Conservation (phyloP, 2,888 invertebrate species). For the Melieria omissa region DNA sequence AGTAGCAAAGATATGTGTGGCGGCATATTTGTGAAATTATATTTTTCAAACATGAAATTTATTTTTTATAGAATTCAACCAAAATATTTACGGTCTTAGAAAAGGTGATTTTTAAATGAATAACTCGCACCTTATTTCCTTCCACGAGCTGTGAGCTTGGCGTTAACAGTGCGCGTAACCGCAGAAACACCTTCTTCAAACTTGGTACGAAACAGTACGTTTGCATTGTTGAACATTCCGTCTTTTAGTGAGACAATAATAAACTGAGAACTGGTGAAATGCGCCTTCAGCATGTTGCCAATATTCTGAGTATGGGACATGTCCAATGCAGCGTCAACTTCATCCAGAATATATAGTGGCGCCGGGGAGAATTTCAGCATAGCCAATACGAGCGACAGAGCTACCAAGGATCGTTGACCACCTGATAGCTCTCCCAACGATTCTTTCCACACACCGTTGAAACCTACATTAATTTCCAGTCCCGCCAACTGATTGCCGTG, state of each 20-base stretch:
- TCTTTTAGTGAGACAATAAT: conserved; percentile 98
- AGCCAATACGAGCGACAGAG: conserved; percentile 93
- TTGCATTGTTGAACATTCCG: conserved; percentile 99
- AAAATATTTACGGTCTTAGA: no score
- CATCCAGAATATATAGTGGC: conserved; percentile 97
- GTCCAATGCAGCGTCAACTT: conserved; percentile 98
- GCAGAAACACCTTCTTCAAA: conserved; percentile 96
- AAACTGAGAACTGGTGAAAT: conserved; percentile 94
- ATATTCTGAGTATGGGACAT: conserved; percentile 99
- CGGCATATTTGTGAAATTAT: no score
- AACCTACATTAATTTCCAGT: conserved; percentile 90
- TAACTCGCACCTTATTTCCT: background rate
- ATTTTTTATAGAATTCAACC: no score
- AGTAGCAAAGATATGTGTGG: no score
- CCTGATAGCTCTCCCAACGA: conserved; percentile 95
- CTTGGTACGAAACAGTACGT: conserved; percentile 93
- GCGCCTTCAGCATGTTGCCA: conserved; percentile 90
- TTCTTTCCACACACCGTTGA: conserved; percentile 96
- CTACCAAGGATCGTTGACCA: conserved; percentile 95
- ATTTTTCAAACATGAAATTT: no score
- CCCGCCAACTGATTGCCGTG: conserved; percentile 75
- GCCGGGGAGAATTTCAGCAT: conserved; percentile 98
- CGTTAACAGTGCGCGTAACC: conserved; percentile 75
- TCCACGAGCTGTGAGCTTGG: conserved; percentile 36
- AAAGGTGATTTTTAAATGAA: no score